Evolutionary conservation across 2,888 invertebrate genomes (phyloP), one percentile per base, ranked within the genome.

Genomic region (Latheticus oryzae): DNA sequence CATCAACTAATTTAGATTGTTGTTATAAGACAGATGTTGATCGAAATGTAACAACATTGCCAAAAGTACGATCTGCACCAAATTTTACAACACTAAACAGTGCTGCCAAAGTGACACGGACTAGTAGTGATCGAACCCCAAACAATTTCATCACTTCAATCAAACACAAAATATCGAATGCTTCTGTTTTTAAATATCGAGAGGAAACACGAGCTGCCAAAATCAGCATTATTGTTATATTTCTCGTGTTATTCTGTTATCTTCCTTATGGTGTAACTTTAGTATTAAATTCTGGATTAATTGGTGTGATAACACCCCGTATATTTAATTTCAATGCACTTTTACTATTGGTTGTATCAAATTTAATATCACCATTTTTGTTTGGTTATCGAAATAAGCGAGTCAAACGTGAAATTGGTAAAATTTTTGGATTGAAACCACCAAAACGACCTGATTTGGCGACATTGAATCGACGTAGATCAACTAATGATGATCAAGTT

Each of bases 161-260:
- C 63, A 85, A 90, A 53, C 88, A 90, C 75, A 84, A 91, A 45
- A 89, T 94, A 61, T 91, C 93, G 60, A 92, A 93, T 74, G 91
- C 91, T 17, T 90, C 91, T 33, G 82, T 91, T 60, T 92, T 93
- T 78, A 85, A 89, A 71, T 92, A 93, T 75, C 84, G 93, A 47
- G 95, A 95, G 75, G 95, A 95, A 79, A 91, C 93, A 65, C 85
- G 93, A 63, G 93, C 95, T 1, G 95, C 93, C 4, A 87, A 93
- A 64, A 92, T 95, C 43, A 93, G 93, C 72, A 87, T 88, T 37
- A 77, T 91, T 60, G 91, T 91, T 61, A 85, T 90, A 72, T 83
- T 89, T 23, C 88, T 91, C 78, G 86, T 79, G 9, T 66, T 82
- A 1, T 77, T 82, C 2, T 81, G 82, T 61, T 85, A 84, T 43